phyloP scores from a whole-genome alignment of 2,888 invertebrate species.

The Cyrtodaria siliqua region DNA sequence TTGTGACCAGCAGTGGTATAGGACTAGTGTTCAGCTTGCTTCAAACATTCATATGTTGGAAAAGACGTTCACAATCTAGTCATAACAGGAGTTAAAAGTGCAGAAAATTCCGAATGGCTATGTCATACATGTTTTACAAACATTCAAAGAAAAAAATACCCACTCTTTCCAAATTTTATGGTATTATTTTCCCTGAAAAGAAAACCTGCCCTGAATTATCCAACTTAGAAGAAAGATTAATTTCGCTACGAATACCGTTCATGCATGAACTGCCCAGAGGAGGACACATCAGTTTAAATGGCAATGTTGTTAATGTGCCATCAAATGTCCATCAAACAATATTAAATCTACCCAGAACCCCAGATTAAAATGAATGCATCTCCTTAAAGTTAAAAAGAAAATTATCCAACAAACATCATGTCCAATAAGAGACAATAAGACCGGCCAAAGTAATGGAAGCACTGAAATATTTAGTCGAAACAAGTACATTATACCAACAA shows the following conservation, averaged over 20 bases:
- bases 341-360: background rate
- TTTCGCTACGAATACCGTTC: slow-evolving; percentile 81
- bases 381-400: slow-evolving; percentile 4
- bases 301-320: slow-evolving; percentile 68
- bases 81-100: slow-evolving; percentile 13
- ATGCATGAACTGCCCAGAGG: slow-evolving; percentile 79
- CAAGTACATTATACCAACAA: slow-evolving; percentile 2
- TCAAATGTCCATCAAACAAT: slow-evolving; percentile 55
- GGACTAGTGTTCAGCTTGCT: background rate
- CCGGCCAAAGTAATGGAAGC: background rate
- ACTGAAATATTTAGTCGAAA: background rate
- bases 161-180: slow-evolving; percentile 41
- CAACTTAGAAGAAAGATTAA: slow-evolving; percentile 81
- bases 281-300: slow-evolving; percentile 61
- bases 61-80: background rate
- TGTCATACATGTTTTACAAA: slow-evolving; percentile 55
- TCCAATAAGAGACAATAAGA: background rate
- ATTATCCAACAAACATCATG: background rate
- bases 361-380: background rate
- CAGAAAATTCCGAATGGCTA: slow-evolving; percentile 12
- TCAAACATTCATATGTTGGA: too few species aligned
- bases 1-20: slow-evolving; percentile 23
- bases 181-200: slow-evolving; percentile 42
- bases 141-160: slow-evolving; percentile 52
- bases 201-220: slow-evolving; percentile 28